Evolutionary conservation across 2,113 vertebrate genomes (phyloP), one percentile per base, ranked within the genome.

Genomic region (Pachypanchax playfairii): DNA sequence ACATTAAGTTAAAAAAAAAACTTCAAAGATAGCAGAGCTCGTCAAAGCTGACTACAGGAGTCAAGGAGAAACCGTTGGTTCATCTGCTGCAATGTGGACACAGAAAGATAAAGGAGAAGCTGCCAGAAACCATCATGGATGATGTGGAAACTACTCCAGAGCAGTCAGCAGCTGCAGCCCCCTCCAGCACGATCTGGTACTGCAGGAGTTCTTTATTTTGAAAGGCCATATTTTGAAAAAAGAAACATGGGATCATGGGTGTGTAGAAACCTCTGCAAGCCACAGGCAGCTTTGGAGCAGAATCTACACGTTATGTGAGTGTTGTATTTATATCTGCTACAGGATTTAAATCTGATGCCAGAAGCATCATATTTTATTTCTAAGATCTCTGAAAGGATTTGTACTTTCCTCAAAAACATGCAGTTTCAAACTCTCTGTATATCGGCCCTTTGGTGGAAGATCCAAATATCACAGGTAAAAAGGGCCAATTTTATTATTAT

Each of bases 1-100:
- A 38, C 15, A n/a, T n/a, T n/a, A n/a, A n/a, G n/a, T n/a, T 9
- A 10, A 12, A 38, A 54, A 31, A 17, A 50, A 38, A 56, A 43
- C 43, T 26, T 61, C 53, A 67, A 52, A 58, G 53, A 43, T n/a
- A 47, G 33, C 48, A 31, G 49, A 14, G n/a, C 26, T 12, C 6
- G 7, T 57, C 57, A 49, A 51, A 61, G 41, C 20, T 12, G 21
- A 14, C 14, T 43, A 5, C 42, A 12, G 29, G 42, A 56, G 59
- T 48, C 2, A 10, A 52, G 46, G 29, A 59, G 43, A 60, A 60
- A 36, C 46, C 24, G 11, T 17, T 17, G 28, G 14, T 65, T 47
- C 11, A n/a, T 70, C 51, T 33, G n/a, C 18, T 5, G 4, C 56
- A 22, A 38, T 38, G 12, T 24, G n/a, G 28, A 42, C 53, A 51